phyloP scores from a whole-genome alignment of 2,113 vertebrate genomes.

The Pontoporia blainvillei region DNA sequence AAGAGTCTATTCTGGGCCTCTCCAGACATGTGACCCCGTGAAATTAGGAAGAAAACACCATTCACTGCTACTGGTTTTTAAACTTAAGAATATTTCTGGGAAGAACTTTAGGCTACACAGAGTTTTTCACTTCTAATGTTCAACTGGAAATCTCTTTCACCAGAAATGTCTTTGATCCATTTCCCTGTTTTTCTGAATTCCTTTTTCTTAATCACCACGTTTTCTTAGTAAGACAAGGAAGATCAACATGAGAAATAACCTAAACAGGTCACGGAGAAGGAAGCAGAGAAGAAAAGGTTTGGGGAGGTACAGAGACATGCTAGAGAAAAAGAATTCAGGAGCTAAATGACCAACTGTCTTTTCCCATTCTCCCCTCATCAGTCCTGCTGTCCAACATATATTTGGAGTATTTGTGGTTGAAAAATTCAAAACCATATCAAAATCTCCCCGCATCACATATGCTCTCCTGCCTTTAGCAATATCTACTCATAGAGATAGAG shows the following conservation, averaged over 20 bases:
- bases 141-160: not conserved
- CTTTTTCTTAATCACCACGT: not conserved
- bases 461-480: not conserved
- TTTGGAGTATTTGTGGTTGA: not conserved
- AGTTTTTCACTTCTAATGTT: not conserved
- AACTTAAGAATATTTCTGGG: not conserved
- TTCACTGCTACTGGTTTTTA: not conserved
- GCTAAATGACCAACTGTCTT: not conserved
- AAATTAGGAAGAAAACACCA: not conserved
- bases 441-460: not conserved
- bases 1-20: not conserved
- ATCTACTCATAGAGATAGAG: not conserved
- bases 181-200: not conserved
- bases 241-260: not conserved
- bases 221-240: not conserved
- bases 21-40: not conserved
- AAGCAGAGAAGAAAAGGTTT: not conserved
- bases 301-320: not conserved
- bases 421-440: constrained; percentile 20
- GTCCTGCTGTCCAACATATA: not conserved
- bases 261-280: not conserved
- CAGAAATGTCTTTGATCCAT: not conserved
- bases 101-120: not conserved
- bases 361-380: not conserved
- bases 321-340: not conserved